Percentiles rank a stretch among this genome's conserved stretches.
phyloP scores from a whole-genome alignment of 2,113 vertebrate genomes.

The Spermophilus dauricus region DNA sequence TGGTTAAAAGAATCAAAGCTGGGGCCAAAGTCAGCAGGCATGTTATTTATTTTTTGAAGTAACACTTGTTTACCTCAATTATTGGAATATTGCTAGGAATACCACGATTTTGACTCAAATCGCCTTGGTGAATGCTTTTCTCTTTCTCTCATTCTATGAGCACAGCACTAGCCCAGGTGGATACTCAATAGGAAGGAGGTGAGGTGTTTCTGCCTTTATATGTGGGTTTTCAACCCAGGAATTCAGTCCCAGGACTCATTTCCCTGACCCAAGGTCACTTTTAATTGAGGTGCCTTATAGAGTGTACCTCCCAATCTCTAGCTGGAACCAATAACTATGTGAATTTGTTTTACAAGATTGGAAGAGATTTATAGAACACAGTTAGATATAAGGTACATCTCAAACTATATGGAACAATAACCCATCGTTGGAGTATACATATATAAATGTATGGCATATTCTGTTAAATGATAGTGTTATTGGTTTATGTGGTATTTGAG shows the following conservation, averaged over 20 bases:
- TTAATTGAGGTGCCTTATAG: neutral
- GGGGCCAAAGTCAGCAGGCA: neutral
- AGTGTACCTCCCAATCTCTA: neutral
- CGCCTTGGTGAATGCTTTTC: neutral
- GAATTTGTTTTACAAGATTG: neutral
- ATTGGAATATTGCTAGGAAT: conserved; percentile 7
- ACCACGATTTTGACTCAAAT: neutral
- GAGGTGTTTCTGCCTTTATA: neutral
- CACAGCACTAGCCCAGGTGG: neutral
- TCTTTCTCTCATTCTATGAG: neutral
- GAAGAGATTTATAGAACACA: neutral
- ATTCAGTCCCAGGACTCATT: neutral
- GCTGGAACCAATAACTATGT: neutral
- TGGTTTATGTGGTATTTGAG: neutral
- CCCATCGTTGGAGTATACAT: neutral
- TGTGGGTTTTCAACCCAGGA: conserved; percentile 40
- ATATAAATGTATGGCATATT: neutral
- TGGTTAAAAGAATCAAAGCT: neutral
- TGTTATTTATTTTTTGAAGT: neutral
- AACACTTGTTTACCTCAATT: neutral
- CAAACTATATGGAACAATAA: neutral
- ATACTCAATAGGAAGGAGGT: neutral
- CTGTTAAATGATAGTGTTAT: neutral
- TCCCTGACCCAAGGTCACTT: neutral
- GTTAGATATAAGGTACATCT: neutral